Percentiles rank a stretch among this genome's conserved stretches.
Evolutionary conservation across 2,113 vertebrate genomes (phyloP).

Genomic region (Nycticryphes semicollaris): DNA sequence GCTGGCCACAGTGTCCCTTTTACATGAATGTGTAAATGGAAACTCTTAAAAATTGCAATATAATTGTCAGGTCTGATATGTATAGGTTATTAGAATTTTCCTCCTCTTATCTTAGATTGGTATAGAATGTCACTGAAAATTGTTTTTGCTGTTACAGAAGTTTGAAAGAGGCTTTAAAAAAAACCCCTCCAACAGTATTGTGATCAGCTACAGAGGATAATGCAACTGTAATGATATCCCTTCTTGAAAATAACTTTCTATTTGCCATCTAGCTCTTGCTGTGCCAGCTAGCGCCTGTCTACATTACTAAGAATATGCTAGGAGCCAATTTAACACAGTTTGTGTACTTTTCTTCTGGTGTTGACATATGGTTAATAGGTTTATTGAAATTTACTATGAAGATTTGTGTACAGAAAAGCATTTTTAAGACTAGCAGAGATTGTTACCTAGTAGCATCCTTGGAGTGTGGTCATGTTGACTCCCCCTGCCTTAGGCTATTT

Average conservation of each 20-base stretch:
- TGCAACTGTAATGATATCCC: neutral
- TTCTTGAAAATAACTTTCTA: neutral
- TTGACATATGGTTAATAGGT: slow-evolving; percentile 1
- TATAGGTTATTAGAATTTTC: neutral
- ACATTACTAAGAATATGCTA: neutral
- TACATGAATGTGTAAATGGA: neutral
- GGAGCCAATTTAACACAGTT: neutral
- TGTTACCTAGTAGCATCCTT: neutral
- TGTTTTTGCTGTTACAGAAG: neutral
- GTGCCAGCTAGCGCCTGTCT: neutral
- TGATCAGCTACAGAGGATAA: slow-evolving; percentile 8
- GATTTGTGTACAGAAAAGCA: neutral
- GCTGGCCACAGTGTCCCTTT: neutral
- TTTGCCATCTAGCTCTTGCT: slow-evolving; percentile 4
- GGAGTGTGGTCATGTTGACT: neutral
- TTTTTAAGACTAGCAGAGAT: neutral
- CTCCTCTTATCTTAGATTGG: neutral
- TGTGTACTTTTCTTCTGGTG: neutral
- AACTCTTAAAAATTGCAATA: neutral
- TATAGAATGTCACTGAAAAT: neutral
- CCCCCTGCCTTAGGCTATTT: neutral
- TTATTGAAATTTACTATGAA: neutral
- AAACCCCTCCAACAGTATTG: neutral
- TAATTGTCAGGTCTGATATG: neutral
- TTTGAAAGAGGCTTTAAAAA: neutral